Evolutionary conservation across 1,140 invertebrate genomes (phyloP).

Genomic region (Macrotrachela quadricornifera): DNA sequence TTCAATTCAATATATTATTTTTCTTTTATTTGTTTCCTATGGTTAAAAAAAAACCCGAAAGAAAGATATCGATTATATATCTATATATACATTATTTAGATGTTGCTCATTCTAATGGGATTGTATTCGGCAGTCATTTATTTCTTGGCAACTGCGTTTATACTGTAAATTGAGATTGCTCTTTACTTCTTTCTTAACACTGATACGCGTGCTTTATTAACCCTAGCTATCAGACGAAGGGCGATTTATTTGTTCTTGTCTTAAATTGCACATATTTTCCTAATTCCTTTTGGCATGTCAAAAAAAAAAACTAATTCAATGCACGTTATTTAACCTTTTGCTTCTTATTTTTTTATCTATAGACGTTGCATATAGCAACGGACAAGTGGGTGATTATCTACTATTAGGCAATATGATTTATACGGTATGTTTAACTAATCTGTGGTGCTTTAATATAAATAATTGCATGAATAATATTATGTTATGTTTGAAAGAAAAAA

Average conservation of each 20-base stretch:
- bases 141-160: slow-evolving; percentile 87
- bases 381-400: slow-evolving; percentile 65
- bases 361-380: slow-evolving; percentile 64
- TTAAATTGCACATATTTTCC: too few species aligned
- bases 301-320: too few species aligned
- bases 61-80: slow-evolving; percentile 2
- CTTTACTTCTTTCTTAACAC: too few species aligned
- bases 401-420: slow-evolving; percentile 87
- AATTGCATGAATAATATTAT: neutral
- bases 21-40: too few species aligned
- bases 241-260: too few species aligned
- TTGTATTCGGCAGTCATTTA: slow-evolving; percentile 58
- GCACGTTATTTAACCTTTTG: too few species aligned
- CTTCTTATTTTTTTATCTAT: too few species aligned
- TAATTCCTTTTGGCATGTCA: too few species aligned
- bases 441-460: neutral
- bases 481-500: neutral
- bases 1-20: too few species aligned
- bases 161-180: slow-evolving; percentile 43
- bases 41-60: too few species aligned
- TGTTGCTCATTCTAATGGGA: slow-evolving; percentile 61
- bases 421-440: slow-evolving; percentile 42
- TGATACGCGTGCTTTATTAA: too few species aligned
- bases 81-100: slow-evolving; percentile 32
- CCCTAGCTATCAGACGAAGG: too few species aligned